Evolutionary conservation across 2,888 invertebrate species (phyloP).

Genomic region (Morpho helenor): DNA sequence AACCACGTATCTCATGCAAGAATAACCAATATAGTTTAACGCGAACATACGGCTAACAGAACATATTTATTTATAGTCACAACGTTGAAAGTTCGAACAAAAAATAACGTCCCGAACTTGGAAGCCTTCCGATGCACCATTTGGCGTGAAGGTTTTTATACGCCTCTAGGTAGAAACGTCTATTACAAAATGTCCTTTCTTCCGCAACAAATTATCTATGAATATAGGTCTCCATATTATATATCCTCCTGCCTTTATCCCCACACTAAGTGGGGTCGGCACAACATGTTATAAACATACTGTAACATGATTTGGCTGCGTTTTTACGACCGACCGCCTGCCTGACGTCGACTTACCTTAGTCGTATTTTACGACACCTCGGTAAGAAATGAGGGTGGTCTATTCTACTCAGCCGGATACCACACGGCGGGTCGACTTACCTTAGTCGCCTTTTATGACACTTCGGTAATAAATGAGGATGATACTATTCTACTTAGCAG

Average conservation of each 20-base stretch:
- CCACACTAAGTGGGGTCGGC: too few relatives aligned
- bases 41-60: conserved; percentile 45
- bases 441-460: too few relatives aligned
- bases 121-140: conserved; percentile 53
- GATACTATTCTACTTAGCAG: too few relatives aligned
- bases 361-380: too few relatives aligned
- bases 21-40: conserved; percentile 29
- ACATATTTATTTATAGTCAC: conserved; percentile 58
- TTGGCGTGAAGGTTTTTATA: conserved; percentile 28
- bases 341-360: too few relatives aligned
- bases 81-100: conserved; percentile 51
- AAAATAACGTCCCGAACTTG: conserved; percentile 61
- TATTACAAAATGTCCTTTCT: conserved; percentile 23
- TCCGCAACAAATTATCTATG: conserved; percentile 45
- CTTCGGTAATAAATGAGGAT: too few relatives aligned
- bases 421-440: too few relatives aligned
- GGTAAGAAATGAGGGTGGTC: too few relatives aligned
- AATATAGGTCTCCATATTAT: conserved; percentile 54
- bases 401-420: too few relatives aligned
- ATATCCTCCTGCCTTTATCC: not conserved
- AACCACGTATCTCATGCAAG: conserved; percentile 33
- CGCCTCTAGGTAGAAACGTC: conserved; percentile 37
- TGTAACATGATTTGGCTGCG: too few relatives aligned
- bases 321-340: too few relatives aligned
- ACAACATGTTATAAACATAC: too few relatives aligned